Evolutionary conservation across 1,140 invertebrate genomes (phyloP), one percentile per base, ranked within the genome.

Genomic region (Phymorhynchus buccinoides): DNA sequence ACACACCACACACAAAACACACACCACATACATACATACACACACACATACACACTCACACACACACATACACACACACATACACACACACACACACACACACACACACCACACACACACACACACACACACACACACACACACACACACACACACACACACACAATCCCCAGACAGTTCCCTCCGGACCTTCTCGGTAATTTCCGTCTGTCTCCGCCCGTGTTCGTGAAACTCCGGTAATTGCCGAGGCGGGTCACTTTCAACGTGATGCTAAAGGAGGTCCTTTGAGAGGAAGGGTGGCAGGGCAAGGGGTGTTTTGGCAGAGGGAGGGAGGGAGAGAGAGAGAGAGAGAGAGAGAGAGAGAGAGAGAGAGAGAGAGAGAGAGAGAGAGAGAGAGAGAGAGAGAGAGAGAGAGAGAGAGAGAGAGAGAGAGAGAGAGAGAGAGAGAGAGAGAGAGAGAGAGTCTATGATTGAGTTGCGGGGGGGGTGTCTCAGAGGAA

Each of bases 191-290:
- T 68, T 83, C 37, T 66, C 62, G 81, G 81, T 44, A 41, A 83
- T 83, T 83, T 83, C 81, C 81, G 81, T 73, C 81, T 41, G 62
- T 71, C 62, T 30, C 66, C 81, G 81, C 66, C 7, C 18, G 16
- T 41, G 16, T 39, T 83, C 81, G 81, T 83, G 81, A 83, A 71
- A 44, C 7, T 39, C 81, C 81, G 81, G 81, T 83, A 83, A 83
- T 83, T 83, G 81, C 73, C 62, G 62, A 39, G 81, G 81, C 81
- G 81, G 81, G 41, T 41, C 66, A 6, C 39, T n/a, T 79, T 79
- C 42, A 39, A 14, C 68, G 62, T 66, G 68, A 37, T 71, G 68
- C 30, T 52, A 37, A 71, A 12, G 35, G 68, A 35, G 9, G 39
- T 30, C 37, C 27, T 12, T 42, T 42, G 75, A 12, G 75, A 37